Evolutionary conservation across 2,797 vertebrate species (phyloP), one percentile per base, ranked within the genome.

Genomic region (Sebastes taczanowskii): DNA sequence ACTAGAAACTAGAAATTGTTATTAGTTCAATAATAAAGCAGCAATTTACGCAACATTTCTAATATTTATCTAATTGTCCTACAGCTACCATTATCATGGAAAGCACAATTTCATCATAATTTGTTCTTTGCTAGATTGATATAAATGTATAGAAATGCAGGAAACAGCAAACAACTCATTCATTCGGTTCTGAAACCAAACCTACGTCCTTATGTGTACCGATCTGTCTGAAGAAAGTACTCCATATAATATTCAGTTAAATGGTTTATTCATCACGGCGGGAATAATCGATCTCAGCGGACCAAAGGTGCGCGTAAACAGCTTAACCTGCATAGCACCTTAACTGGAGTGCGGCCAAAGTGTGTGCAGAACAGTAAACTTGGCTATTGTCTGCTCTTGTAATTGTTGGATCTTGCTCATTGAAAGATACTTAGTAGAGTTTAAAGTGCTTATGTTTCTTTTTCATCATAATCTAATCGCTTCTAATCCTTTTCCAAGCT

Each of bases 391-490:
- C 35, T 78, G 62, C 75, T 82, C 23, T 25, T 56, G 78, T 83
- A 82, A 82, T 81, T 77, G 80, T 71, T 80, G 62, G 73, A 71
- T 81, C 60, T 62, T 42, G 59, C 71, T 81, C 76, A 86, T 79
- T 88, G 58, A 70, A 77, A 72, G 55, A 71, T 73, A 78, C 85
- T 87, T 85, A 77, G 52, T 58, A 23, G 62, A 66, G 60, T 90
- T 88, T 85, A 75, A 87, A 89, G 79, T 74, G 80, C 60, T 78
- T 53, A 76, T 22, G 63, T 78, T 73, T 89, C 62, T 66, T 71
- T 82, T 83, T 78, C 77, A 82, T 34, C 62, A 62, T 13, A 52
- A 87, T 85, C 81, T 82, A 85, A 92, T 91, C 85, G 85, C 74
- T 30, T 84, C 79, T 90, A 89, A 89, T 89, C 86, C 83, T 74